Conservation (phyloP, 2,888 invertebrate species). For the Microplitis manilae region DNA sequence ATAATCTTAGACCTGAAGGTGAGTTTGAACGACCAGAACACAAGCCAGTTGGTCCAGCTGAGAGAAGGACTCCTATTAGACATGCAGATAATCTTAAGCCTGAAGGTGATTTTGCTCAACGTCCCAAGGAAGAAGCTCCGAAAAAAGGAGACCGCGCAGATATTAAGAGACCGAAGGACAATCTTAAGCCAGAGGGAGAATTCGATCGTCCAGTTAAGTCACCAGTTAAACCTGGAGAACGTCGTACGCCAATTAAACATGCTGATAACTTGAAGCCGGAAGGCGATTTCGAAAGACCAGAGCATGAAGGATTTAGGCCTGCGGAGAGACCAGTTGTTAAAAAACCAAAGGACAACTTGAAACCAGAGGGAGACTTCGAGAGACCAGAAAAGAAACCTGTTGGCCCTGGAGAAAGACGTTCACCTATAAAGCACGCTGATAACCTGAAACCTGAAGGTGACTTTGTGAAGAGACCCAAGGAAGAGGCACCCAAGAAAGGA, state of each 20-base stretch:
- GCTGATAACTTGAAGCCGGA: conserved; percentile 73
- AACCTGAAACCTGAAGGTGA: conserved; percentile 72
- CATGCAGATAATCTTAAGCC: conserved; percentile 75
- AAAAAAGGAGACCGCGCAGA: conserved; percentile 63
- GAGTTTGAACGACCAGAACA: conserved; percentile 66
- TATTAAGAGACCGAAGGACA: conserved; percentile 63
- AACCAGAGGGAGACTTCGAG: conserved; percentile 70
- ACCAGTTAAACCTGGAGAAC: conserved; percentile 70
- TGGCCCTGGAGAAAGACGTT: conserved; percentile 55
- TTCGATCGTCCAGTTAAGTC: conserved; percentile 62
- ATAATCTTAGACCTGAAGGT: conserved; percentile 71
- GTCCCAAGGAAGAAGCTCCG: conserved; percentile 63
- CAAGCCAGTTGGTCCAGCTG: conserved; percentile 57
- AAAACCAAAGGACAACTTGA: conserved; percentile 65
- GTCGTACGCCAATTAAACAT: conserved; percentile 63
- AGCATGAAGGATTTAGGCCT: conserved; percentile 73
- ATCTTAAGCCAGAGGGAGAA: conserved; percentile 64
- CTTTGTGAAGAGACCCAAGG: conserved; percentile 69
- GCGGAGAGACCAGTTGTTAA: conserved; percentile 72
- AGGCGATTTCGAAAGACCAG: conserved; percentile 74
- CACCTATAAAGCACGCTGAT: conserved; percentile 63
- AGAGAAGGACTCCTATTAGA: conserved; percentile 72
- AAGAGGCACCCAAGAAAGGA: conserved; percentile 73
- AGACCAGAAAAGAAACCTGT: conserved; percentile 54
- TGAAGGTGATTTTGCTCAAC: conserved; percentile 73